These are phyloP conservation scores for Coelopa frigida DNA, from an alignment of 1,140 invertebrate genomes.

Conservation along the genomic window DNA sequence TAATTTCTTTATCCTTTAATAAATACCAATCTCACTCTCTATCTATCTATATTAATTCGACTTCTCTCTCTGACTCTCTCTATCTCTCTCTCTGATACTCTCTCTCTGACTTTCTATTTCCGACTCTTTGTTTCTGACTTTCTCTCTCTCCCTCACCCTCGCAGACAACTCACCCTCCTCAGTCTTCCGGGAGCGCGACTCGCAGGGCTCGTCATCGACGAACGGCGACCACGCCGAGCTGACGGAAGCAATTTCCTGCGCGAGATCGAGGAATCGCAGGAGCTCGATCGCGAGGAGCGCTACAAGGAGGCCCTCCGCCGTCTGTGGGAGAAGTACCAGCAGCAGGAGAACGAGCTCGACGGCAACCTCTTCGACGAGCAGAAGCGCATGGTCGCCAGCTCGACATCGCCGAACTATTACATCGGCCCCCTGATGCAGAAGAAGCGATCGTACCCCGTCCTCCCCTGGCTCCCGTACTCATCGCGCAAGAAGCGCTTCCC, in stretches of 20 bases:
- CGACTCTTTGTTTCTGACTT: background rate
- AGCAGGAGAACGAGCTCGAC: conserved; percentile 41
- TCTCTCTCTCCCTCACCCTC: background rate
- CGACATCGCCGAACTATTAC: conserved; percentile 49
- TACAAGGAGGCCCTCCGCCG: conserved; percentile 51
- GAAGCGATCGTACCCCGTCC: conserved; percentile 40
- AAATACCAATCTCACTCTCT: no score
- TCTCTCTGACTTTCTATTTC: no score
- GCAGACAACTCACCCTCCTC: conserved; percentile 15
- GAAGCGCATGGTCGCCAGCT: conserved; percentile 48
- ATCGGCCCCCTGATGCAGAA: conserved; percentile 47
- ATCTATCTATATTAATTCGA: no score
- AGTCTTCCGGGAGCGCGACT: conserved; percentile 36
- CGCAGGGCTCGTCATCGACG: conserved; percentile 14
- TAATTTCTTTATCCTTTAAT: no score
- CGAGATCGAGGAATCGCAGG: conserved; percentile 46
- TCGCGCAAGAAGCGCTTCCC: conserved; percentile 53
- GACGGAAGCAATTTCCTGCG: conserved; percentile 51
- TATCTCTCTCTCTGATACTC: no score
- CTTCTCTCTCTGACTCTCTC: no score
- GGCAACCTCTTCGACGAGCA: conserved; percentile 37
- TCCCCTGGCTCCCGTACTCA: conserved; percentile 42
- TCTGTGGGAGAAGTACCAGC: conserved; percentile 55
- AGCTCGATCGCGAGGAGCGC: conserved; percentile 45
- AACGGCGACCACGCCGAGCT: conserved; percentile 50